Conservation (phyloP, 64 coral and sea anemone species). For the Pocillopora verrucosa region DNA sequence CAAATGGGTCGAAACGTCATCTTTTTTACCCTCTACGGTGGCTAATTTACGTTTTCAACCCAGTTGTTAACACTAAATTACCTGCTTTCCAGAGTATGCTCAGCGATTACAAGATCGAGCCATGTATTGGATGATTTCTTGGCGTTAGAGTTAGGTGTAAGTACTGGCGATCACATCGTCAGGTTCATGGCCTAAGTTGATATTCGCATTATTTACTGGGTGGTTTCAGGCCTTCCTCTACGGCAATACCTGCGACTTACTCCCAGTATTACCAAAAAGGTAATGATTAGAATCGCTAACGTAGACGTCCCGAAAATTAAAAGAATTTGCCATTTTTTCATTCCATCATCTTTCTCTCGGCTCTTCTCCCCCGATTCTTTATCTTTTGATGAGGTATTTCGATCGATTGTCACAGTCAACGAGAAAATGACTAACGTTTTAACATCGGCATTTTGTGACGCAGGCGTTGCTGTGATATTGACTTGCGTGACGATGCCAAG, state of each 20-base stretch:
- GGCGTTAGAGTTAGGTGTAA: neutral
- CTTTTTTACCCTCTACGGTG: no score
- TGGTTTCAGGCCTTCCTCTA: no score
- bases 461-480: slow-evolving; percentile 13
- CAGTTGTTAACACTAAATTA: no score
- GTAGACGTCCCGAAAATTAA: neutral
- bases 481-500: slow-evolving; percentile 1
- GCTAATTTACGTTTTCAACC: no score
- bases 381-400: neutral
- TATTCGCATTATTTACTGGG: no score
- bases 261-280: neutral
- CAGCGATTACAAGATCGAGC: no score
- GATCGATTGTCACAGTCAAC: neutral
- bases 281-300: neutral
- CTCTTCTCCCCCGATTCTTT: neutral
- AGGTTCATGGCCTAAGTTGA: neutral
- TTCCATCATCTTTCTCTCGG: neutral
- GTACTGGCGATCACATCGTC: neutral
- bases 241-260: neutral
- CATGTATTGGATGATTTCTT: no score
- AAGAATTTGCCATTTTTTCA: neutral
- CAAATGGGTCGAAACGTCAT: no score
- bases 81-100: no score
- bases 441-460: slow-evolving; percentile 1
- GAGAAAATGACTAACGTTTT: slow-evolving; percentile 1